Conservation (phyloP, 2,888 invertebrate genomes). For the Mystacides longicornis region DNA sequence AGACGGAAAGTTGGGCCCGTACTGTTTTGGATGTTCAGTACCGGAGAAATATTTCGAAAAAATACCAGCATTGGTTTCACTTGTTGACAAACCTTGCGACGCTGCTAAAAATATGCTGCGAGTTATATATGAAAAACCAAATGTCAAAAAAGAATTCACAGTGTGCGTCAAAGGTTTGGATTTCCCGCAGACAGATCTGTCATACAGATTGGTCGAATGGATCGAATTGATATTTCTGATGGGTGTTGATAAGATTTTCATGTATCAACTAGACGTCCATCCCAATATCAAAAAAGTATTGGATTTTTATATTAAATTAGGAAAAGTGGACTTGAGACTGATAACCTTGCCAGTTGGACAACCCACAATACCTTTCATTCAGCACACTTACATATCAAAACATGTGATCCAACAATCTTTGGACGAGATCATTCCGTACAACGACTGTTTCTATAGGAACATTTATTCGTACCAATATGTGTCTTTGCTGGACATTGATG, state of each 20-base stretch:
- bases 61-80: conserved; percentile 50
- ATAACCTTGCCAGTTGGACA: conserved; percentile 81
- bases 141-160: conserved; percentile 69
- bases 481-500: conserved; percentile 85
- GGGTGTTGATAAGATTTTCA: conserved; percentile 85
- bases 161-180: conserved; percentile 92
- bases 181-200: conserved; percentile 84
- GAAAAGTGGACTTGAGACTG: conserved; percentile 67
- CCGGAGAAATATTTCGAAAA: conserved; percentile 58
- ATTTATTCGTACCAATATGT: conserved; percentile 84
- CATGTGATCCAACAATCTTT: conserved; percentile 89
- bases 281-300: conserved; percentile 82
- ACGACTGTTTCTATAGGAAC: conserved; percentile 91
- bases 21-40: conserved; percentile 80
- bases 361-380: conserved; percentile 80
- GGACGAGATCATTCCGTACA: conserved; percentile 92
- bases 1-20: conserved; percentile 84
- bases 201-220: conserved; percentile 88
- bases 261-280: conserved; percentile 84
- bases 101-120: conserved; percentile 76
- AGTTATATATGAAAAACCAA: conserved; percentile 72
- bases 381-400: conserved; percentile 81
- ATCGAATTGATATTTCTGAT: conserved; percentile 78
- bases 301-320: conserved; percentile 55
- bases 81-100: conserved; percentile 80